Evolutionary conservation across 2,797 vertebrate genomes (phyloP), one percentile per base, ranked within the genome.

Genomic region (Sardinella longiceps): DNA sequence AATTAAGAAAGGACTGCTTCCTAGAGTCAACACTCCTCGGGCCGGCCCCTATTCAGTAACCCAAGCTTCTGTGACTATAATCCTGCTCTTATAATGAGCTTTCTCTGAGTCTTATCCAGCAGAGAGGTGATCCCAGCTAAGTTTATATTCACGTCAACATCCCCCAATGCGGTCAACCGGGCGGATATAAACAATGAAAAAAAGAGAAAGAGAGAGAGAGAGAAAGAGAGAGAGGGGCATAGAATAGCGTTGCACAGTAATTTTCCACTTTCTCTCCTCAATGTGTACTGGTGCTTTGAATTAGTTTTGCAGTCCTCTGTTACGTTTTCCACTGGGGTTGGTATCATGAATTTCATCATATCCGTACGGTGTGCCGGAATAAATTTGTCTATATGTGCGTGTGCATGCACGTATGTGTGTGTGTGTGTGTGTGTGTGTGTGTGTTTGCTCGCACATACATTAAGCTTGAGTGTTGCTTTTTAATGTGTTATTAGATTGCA

Each of bases 1-100:
- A 60, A 82, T 80, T 82, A 82, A 74, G 30, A 74, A 25, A 82
- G 43, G 80, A 43, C 81, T 33, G 9, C 81, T 58, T 82, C 25
- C 81, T 14, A 58, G 30, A 84, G 74, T 84, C 51, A 80, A 46
- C 33, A 63, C 46, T 63, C 25, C 23, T 80, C 43, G 14, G 70
- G n/a, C n/a, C 56, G 46, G 10, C n/a, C 46, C 20, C 45, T 85
- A 51, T 82, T 85, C 28, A 15, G 84, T 63, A 81, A 48, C 80
- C 66, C 48, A 58, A n/a, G n/a, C 81, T 33, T 51, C 66, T 56
- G 51, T n/a, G 70, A 45, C 46, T 28, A 58, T 56, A 82, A 11
- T n/a, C 63, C 46, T 39, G 53, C 1, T 28, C 23, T 23, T 30
- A 77, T 58, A 85, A 85, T 77, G 81, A 60, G 50, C 53, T 18